Conservation (phyloP, 2,888 invertebrate genomes). For the Apotomis betuletana region DNA sequence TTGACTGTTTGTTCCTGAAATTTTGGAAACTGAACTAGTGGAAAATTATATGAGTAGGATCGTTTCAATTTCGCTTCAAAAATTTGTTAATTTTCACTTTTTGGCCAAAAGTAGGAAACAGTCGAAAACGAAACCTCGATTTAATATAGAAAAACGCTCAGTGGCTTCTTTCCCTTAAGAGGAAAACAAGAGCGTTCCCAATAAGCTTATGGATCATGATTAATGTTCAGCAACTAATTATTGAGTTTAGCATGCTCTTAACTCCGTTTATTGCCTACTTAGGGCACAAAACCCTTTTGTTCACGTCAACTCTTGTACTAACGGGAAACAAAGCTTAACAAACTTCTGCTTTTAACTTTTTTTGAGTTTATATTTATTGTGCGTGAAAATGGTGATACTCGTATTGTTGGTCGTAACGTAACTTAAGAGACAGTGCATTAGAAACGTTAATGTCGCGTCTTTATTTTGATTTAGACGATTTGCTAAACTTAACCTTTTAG, state of each 20-base stretch:
- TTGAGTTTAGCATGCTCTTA: conserved; percentile 26
- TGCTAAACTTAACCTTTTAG: too few species aligned
- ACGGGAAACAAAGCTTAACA: conserved; percentile 14
- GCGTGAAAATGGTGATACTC: neutral
- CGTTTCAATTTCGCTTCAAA: too few species aligned
- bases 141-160: too few species aligned
- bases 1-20: too few species aligned
- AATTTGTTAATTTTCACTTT: too few species aligned
- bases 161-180: neutral
- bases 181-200: conserved; percentile 10
- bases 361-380: neutral
- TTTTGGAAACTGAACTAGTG: too few species aligned
- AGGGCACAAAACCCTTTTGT: conserved; percentile 24
- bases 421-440: neutral
- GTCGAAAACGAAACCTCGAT: too few species aligned
- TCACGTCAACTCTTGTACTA: conserved; percentile 18
- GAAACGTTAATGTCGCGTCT: too few species aligned
- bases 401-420: neutral
- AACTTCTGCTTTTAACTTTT: conserved; percentile 12
- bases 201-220: conserved; percentile 18
- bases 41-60: too few species aligned
- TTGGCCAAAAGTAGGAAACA: too few species aligned
- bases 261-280: conserved; percentile 37
- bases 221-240: conserved; percentile 35
- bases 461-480: neutral